These are phyloP conservation scores for Cherax destructor DNA, from an alignment of 1,140 invertebrate genomes.

Conservation along the genomic window DNA sequence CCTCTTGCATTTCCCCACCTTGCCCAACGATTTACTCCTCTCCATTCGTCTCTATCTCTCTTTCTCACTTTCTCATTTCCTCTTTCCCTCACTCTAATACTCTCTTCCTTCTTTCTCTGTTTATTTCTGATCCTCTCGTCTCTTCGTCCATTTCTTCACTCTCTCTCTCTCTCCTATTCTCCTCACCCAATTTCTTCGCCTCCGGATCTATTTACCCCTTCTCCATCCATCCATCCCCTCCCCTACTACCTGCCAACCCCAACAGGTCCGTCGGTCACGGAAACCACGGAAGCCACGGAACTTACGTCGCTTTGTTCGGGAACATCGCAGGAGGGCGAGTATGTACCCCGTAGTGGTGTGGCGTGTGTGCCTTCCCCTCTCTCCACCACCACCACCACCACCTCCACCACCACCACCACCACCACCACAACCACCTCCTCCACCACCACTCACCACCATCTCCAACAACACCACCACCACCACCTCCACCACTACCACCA, in stretches of 20 bases:
- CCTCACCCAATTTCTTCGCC: too few species aligned
- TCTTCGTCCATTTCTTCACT: too few species aligned
- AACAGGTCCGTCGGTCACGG: constrained; percentile 78
- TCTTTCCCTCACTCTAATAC: too few species aligned
- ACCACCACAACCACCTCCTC: constrained; percentile 59
- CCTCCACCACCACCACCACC: constrained; percentile 32
- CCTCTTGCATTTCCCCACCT: too few species aligned
- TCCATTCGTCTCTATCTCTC: too few species aligned
- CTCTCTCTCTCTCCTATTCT: too few species aligned
- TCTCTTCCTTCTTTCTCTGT: too few species aligned
- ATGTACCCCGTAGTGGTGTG: constrained; percentile 41
- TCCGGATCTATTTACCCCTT: neutral
- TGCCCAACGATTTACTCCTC: too few species aligned
- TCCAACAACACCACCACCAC: constrained; percentile 12
- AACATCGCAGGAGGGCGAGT: constrained; percentile 66
- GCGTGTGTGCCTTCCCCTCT: constrained; percentile 44
- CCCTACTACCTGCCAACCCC: neutral
- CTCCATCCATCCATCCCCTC: neutral
- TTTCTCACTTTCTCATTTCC: too few species aligned
- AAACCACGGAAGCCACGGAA: constrained; percentile 80
- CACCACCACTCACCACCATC: constrained; percentile 18
- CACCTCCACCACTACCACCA: constrained; percentile 45
- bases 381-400: constrained; percentile 60
- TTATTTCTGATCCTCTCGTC: too few species aligned
- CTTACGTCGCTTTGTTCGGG: constrained; percentile 79